Base-by-base conservation (phyloP, 1,140 invertebrate species). In the Ctenoplectra terminalis region DNA sequence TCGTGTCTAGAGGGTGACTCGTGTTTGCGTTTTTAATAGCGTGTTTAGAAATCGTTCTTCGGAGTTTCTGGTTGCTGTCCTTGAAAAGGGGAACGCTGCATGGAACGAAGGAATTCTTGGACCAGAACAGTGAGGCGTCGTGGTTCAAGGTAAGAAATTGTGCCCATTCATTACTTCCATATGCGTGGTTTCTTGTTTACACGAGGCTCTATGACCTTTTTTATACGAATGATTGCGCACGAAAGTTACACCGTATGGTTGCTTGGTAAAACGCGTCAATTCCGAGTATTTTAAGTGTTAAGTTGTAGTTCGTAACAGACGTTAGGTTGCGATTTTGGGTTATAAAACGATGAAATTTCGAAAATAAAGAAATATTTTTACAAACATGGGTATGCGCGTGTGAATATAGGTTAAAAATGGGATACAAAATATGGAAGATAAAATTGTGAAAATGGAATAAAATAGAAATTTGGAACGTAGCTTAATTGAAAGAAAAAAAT, bases 121-220 rank as follows among this genome's bases (percentile, higher is more conserved):
- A 46, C 40, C 64, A 67, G 40, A 67, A 29, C 64, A 20, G 17
- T 40, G 64, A 20, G 7, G 7, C 40, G 8, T 29, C 26, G n/a
- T 29, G 64, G 40, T 46, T 40, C 64, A 46, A 46, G 64, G 64
- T 67, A 67, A 67, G 40, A 67, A 67, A 46, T 46, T 29, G 26
- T 67, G 17, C 40, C 26, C 64, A 46, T 67, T 67, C 64, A 46
- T 67, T 9, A 29, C 40, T 46, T 29, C 40, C 64, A 67, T 67
- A 67, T 20, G 37, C 64, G 64, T 67, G 17, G 17, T 4, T 0
- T 46, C 11, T 46, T 66, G 26, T 46, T 29, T 46, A 2, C 37
- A 26, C 13, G n/a, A 40, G 23, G 23, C 37, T 17, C n/a, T 43
- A 17, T 15, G 6, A 66, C 6, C 15, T 66, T 66, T 66, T 13